Evolutionary conservation across 1,140 invertebrate species (phyloP).

Genomic region (Zaprionus davidi): DNA sequence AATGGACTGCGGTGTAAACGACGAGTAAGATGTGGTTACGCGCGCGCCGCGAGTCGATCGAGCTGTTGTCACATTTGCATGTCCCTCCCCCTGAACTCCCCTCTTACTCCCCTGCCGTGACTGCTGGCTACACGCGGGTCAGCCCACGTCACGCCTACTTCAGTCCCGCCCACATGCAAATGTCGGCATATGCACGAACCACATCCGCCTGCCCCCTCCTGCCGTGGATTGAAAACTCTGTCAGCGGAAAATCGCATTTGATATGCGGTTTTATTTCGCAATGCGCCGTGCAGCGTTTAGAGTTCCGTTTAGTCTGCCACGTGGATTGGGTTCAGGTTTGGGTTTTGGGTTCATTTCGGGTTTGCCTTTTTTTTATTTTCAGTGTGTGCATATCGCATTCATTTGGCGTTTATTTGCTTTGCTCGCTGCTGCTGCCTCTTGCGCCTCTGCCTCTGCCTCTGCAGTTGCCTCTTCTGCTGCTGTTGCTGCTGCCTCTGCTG

Average conservation of each 20-base stretch:
- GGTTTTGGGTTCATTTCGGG: not conserved
- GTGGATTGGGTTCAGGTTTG: not conserved
- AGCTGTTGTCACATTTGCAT: slow-evolving; percentile 20
- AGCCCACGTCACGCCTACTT: not conserved
- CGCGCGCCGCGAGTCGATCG: not conserved
- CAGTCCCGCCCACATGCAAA: not conserved
- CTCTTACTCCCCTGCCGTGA: not conserved
- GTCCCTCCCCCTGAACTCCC: not conserved
- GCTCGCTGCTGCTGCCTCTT: no score
- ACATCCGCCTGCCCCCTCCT: slow-evolving; percentile 20
- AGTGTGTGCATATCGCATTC: slow-evolving; percentile 6
- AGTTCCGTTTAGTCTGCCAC: slow-evolving; percentile 7
- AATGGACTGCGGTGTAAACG: slow-evolving; percentile 38
- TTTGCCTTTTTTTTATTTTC: not conserved
- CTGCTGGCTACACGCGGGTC: not conserved
- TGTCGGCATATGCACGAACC: not conserved
- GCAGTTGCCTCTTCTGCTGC: no score
- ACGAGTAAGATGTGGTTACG: slow-evolving; percentile 1
- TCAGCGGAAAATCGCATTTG: slow-evolving; percentile 30
- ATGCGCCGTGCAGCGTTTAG: slow-evolving; percentile 20
- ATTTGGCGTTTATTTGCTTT: slow-evolving; percentile 28
- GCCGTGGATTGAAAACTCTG: not conserved
- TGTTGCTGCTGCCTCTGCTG: slow-evolving; percentile 1
- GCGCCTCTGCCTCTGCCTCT: not conserved
- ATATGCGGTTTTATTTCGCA: slow-evolving; percentile 46